Conservation (phyloP, 2,797 vertebrate species). For the Zalophus californianus region DNA sequence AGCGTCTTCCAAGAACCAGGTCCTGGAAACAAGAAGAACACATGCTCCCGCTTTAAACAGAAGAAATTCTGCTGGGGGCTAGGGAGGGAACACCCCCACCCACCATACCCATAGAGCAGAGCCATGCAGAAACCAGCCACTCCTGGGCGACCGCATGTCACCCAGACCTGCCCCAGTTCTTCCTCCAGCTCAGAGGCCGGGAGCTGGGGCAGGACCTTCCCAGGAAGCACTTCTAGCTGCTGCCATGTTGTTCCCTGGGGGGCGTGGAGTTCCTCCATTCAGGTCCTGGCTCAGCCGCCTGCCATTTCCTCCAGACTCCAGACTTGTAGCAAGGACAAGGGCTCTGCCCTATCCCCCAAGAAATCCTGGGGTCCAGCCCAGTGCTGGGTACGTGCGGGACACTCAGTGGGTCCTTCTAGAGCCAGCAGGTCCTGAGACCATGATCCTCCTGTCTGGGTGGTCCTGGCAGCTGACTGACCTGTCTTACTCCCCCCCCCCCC, state of each 20-base stretch:
- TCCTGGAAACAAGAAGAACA: not conserved
- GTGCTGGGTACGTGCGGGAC: not conserved
- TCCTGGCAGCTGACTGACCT: not conserved
- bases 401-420: not conserved
- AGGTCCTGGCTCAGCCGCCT: not conserved
- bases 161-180: not conserved
- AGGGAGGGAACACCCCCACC: accelerated
- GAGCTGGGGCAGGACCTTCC: not conserved
- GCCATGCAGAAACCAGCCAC: not conserved
- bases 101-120: not conserved
- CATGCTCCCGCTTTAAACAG: accelerated
- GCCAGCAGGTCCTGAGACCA: not conserved
- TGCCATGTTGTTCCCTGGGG: not conserved
- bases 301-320: not conserved
- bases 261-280: not conserved
- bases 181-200: not conserved
- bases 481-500: too few species aligned
- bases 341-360: not conserved
- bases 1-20: not conserved
- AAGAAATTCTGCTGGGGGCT: not conserved
- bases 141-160: not conserved
- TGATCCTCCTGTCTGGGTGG: too few species aligned
- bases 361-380: not conserved
- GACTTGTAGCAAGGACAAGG: not conserved
- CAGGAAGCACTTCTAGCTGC: not conserved